phyloP scores from a whole-genome alignment of 2,797 vertebrate species.

The Onychomys arenicola region DNA sequence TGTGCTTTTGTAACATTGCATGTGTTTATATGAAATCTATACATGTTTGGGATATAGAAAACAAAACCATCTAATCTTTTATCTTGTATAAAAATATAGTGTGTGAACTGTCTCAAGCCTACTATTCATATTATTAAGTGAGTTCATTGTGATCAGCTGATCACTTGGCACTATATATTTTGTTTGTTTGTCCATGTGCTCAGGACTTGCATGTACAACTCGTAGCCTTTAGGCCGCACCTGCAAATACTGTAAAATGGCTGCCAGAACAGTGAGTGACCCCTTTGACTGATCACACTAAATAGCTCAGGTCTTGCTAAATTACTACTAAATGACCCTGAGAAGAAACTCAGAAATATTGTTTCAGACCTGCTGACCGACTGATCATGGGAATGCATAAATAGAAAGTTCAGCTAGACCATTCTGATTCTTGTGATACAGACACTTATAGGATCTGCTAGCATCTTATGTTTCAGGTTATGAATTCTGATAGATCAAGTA shows the following conservation, averaged over 20 bases:
- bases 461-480: constrained; percentile 61
- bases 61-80: not conserved
- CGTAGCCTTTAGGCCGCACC: not conserved
- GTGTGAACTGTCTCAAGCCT: not conserved
- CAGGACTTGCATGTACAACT: not conserved
- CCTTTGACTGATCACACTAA: not conserved
- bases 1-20: not conserved
- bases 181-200: not conserved
- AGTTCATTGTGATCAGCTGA: not conserved
- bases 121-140: not conserved
- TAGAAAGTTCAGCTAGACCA: not conserved
- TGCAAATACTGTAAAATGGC: not conserved
- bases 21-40: constrained; percentile 11
- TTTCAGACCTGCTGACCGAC: not conserved
- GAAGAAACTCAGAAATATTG: not conserved
- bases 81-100: not conserved
- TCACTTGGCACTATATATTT: not conserved
- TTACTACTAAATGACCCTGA: not conserved
- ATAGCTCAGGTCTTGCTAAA: not conserved
- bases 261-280: not conserved
- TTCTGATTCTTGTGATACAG: not conserved
- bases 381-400: not conserved
- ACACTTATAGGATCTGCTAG: not conserved
- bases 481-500: constrained; percentile 72
- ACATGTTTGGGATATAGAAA: not conserved